Evolutionary conservation across 1,140 invertebrate species (phyloP).

Genomic region (Anagrus nilaparvatae): DNA sequence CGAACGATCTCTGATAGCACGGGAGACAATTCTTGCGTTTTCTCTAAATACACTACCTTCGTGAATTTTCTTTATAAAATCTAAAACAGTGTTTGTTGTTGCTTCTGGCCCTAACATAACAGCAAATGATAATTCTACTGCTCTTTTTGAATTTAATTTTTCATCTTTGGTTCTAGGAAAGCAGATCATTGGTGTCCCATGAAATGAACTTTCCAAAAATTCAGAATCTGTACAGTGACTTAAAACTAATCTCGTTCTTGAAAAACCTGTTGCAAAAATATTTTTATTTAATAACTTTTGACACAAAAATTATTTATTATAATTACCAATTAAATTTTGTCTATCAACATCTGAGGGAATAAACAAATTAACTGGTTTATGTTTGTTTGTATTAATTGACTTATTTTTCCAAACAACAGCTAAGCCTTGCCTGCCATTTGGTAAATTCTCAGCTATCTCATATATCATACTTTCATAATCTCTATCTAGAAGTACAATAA

Average conservation of each 20-base stretch:
- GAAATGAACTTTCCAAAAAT: constrained; percentile 32
- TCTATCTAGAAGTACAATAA: constrained; percentile 29
- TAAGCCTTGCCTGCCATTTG: constrained; percentile 30
- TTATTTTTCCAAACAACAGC: constrained; percentile 33
- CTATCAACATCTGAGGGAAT: constrained; percentile 26
- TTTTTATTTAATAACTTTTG: neutral
- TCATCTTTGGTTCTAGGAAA: constrained; percentile 32
- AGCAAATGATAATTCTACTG: constrained; percentile 29
- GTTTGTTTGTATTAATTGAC: constrained; percentile 13
- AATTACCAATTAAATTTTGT: constrained; percentile 36
- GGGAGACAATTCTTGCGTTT: constrained; percentile 28
- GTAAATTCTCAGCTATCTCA: constrained; percentile 27
- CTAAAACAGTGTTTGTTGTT: constrained; percentile 17
- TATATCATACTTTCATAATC: constrained; percentile 24
- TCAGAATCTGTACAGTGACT: constrained; percentile 35
- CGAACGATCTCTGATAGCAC: constrained; percentile 32
- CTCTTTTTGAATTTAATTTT: constrained; percentile 25
- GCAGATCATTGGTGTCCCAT: constrained; percentile 36
- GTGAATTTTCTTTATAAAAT: constrained; percentile 23
- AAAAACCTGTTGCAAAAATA: constrained; percentile 25
- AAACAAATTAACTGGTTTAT: constrained; percentile 30
- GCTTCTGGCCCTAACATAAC: constrained; percentile 18
- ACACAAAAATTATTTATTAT: neutral
- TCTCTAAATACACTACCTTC: constrained; percentile 27
- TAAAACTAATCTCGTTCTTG: constrained; percentile 29